Evolutionary conservation across 2,797 vertebrate species (phyloP).

Genomic region (Rallus crepitans): DNA sequence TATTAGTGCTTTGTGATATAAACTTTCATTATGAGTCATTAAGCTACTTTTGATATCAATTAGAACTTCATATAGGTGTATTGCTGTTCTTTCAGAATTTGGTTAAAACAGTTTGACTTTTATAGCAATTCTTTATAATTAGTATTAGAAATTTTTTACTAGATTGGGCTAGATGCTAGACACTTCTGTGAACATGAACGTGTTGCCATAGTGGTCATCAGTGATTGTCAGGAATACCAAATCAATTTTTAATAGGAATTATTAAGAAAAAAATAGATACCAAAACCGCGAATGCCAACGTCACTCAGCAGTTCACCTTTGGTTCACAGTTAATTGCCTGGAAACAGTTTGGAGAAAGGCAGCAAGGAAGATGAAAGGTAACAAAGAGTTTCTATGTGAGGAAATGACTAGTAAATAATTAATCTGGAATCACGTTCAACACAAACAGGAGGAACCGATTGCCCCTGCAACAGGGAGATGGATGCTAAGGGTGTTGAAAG

Average conservation of each 20-base stretch:
- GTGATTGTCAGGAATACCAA: neutral
- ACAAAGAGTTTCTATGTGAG: neutral
- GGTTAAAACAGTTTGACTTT: neutral
- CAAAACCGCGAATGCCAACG: neutral
- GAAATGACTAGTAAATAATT: neutral
- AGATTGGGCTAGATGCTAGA: neutral
- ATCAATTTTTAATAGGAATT: neutral
- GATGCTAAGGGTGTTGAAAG: neutral
- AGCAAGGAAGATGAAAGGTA: neutral
- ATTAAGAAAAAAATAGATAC: neutral
- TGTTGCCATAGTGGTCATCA: neutral
- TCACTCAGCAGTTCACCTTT: neutral
- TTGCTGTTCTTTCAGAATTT: neutral
- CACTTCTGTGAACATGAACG: neutral
- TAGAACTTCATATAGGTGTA: neutral
- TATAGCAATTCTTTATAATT: neutral
- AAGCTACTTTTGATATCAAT: neutral
- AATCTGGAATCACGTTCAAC: neutral
- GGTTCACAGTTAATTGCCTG: neutral
- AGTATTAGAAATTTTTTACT: neutral
- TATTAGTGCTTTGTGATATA: neutral
- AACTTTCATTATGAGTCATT: neutral
- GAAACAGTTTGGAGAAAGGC: neutral
- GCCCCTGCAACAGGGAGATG: neutral
- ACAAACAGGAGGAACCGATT: neutral